phyloP scores from a whole-genome alignment of 1,140 invertebrate genomes.

The Drosophila trapezifrons region DNA sequence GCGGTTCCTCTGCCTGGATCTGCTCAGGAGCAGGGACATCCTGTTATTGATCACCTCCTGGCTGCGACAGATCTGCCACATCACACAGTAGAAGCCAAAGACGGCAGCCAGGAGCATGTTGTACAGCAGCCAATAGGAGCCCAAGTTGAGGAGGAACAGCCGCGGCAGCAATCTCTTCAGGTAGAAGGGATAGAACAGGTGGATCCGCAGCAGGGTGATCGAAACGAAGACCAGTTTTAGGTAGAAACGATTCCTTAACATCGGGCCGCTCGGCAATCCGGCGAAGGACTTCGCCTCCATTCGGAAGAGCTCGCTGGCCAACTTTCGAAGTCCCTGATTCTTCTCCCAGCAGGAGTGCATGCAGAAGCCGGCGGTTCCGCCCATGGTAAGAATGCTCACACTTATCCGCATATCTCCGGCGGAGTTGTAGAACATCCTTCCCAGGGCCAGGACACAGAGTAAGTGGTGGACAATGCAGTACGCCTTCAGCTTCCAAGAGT shows the following conservation, averaged over 20 bases:
- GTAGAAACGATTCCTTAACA: conserved; percentile 1
- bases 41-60: conserved; percentile 29
- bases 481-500: background rate
- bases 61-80: conserved; percentile 43
- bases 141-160: conserved; percentile 6
- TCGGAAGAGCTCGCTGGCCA: conserved; percentile 3
- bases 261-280: background rate
- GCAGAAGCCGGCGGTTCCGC: background rate
- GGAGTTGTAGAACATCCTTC: conserved; percentile 20
- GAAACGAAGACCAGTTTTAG: conserved; percentile 20
- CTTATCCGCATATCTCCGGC: conserved; percentile 3
- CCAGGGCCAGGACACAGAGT: conserved; percentile 21
- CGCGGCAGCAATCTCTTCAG: conserved; percentile 1
- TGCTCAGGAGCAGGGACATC: conserved; percentile 3
- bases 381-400: conserved; percentile 34
- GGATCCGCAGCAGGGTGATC: conserved; percentile 26
- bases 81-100: conserved; percentile 21
- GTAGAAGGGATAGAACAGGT: conserved; percentile 37
- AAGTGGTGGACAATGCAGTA: conserved; percentile 38
- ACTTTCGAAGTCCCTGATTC: background rate
- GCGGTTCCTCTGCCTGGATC: background rate
- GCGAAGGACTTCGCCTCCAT: conserved; percentile 21
- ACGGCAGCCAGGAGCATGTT: conserved; percentile 39
- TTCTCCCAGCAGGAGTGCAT: conserved; percentile 36
- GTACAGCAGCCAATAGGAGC: conserved; percentile 26